A percentile compares a stretch with the other conserved stretches of the same genome.
Conservation (phyloP, 2,797 vertebrate species). For the Halcyon chelicuti region DNA sequence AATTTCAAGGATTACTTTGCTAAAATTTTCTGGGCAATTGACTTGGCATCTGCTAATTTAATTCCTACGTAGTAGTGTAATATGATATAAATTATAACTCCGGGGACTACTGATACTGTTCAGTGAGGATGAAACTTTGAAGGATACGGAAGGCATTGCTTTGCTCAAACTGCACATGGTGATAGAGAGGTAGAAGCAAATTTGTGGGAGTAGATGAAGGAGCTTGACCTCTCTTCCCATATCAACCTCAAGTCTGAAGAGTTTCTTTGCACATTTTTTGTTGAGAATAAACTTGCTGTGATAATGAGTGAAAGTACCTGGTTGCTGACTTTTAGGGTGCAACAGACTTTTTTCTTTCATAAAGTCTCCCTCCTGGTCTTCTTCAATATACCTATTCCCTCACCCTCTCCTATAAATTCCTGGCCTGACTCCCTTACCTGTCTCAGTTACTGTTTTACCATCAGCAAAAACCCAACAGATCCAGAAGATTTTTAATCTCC, state of each 20-base stretch:
- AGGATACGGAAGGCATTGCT: background rate
- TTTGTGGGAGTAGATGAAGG: background rate
- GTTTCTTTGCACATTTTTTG: background rate
- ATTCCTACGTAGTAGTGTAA: background rate
- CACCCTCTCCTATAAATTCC: background rate
- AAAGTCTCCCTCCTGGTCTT: background rate
- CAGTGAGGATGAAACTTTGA: background rate
- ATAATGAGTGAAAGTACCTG: background rate
- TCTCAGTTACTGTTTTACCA: background rate
- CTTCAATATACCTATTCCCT: background rate
- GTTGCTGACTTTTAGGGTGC: too few species aligned
- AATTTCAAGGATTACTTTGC: background rate
- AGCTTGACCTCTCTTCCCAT: background rate
- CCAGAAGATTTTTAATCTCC: background rate
- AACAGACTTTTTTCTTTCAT: background rate
- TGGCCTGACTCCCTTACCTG: background rate
- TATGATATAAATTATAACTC: slow-evolving; percentile 45
- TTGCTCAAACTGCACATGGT: background rate
- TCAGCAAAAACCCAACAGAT: too few species aligned
- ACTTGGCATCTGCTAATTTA: slow-evolving; percentile 22
- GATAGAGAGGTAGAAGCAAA: background rate
- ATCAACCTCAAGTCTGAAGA: background rate
- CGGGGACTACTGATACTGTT: background rate
- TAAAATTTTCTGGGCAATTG: slow-evolving; percentile 7
- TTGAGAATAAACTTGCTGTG: background rate